Evolutionary conservation across 2,888 invertebrate species (phyloP).

Genomic region (Brenthis daphne): DNA sequence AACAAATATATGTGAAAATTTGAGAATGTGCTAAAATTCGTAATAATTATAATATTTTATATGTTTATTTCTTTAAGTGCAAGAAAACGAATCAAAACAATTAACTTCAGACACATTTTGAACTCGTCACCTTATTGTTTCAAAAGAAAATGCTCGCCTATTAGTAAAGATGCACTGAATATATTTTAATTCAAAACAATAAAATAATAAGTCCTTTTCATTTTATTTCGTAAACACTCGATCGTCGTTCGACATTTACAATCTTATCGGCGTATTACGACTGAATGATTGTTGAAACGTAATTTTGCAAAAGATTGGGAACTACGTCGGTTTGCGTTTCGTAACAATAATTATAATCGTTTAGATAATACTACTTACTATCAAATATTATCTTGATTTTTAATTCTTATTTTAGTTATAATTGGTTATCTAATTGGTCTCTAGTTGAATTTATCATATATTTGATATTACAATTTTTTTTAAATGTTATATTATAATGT

Average conservation of each 20-base stretch:
- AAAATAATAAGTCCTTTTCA: constrained; percentile 30
- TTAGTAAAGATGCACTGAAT: neutral
- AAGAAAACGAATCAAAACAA: too few relatives aligned
- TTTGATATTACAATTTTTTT: constrained; percentile 13
- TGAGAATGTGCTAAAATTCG: too few relatives aligned
- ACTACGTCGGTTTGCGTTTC: constrained; percentile 10
- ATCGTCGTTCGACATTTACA: constrained; percentile 60
- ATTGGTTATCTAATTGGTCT: constrained; percentile 26
- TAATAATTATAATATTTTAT: too few relatives aligned
- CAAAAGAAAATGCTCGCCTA: too few relatives aligned
- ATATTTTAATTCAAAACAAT: constrained; percentile 16
- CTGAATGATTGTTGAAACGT: constrained; percentile 40
- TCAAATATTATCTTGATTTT: constrained; percentile 27
- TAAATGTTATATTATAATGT: constrained; percentile 7
- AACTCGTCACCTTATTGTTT: too few relatives aligned
- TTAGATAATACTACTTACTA: constrained; percentile 20
- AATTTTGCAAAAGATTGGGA: constrained; percentile 40
- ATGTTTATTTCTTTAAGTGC: too few relatives aligned
- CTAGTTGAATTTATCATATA: constrained; percentile 21
- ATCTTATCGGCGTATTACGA: constrained; percentile 59
- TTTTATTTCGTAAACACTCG: constrained; percentile 38
- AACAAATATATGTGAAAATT: too few relatives aligned
- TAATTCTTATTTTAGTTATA: constrained; percentile 29
- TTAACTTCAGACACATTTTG: too few relatives aligned
- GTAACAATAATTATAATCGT: constrained; percentile 25